Conservation (phyloP, 2,113 vertebrate species). For the Nanger granti region DNA sequence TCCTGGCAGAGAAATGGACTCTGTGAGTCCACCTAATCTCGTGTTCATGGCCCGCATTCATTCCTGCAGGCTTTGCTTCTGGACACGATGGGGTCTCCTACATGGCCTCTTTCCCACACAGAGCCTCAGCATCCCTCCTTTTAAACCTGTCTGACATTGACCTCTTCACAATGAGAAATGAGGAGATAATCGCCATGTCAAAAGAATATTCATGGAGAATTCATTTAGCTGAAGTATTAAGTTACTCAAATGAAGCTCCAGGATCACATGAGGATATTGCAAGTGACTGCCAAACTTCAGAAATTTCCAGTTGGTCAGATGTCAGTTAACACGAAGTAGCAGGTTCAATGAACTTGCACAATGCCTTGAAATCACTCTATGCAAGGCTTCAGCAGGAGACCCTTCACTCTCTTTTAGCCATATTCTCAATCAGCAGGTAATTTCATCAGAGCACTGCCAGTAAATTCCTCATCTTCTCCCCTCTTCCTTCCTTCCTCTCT, state of each 20-base stretch:
- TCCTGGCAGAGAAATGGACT: neutral
- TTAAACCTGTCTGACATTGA: neutral
- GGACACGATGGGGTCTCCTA: neutral
- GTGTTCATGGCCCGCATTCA: neutral
- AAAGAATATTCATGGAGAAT: neutral
- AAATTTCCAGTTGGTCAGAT: constrained; percentile 9
- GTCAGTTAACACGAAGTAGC: constrained; percentile 21
- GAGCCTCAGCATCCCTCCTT: neutral
- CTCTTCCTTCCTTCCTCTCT: neutral
- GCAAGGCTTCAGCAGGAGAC: neutral
- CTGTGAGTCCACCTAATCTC: neutral
- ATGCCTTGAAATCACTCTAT: neutral
- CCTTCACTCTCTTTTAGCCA: neutral
- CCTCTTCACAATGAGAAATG: neutral
- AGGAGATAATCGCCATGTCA: neutral
- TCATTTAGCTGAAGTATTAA: neutral
- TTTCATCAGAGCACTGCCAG: neutral
- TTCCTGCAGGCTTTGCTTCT: neutral
- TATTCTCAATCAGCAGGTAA: neutral
- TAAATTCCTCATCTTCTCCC: neutral
- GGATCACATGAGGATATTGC: neutral
- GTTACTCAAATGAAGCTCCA: neutral
- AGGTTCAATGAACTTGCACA: constrained; percentile 34
- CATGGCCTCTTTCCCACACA: neutral
- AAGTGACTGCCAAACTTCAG: neutral